Evolutionary conservation across 2,797 vertebrate genomes (phyloP).

Genomic region (Trichosurus vulpecula): DNA sequence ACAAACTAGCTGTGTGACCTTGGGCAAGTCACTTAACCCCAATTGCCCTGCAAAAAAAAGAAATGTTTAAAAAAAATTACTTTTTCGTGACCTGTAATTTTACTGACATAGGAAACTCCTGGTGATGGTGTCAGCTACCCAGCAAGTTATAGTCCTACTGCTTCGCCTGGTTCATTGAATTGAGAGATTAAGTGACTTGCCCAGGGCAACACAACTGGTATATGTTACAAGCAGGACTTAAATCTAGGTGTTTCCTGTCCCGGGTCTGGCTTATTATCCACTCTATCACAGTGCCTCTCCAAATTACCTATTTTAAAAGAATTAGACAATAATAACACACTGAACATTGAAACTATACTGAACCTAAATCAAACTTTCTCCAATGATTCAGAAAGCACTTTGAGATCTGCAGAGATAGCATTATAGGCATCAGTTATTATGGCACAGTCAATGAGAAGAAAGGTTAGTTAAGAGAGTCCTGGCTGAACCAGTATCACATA

Average conservation of each 20-base stretch:
- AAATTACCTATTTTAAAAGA: background rate
- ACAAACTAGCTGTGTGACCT: no score
- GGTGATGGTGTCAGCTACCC: background rate
- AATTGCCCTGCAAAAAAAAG: no score
- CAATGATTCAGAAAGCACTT: background rate
- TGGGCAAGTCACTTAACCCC: no score
- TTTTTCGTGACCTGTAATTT: background rate
- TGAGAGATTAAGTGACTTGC: background rate
- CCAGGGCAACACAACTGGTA: background rate
- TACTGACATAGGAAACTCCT: background rate
- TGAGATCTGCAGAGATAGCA: background rate
- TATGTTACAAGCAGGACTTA: background rate
- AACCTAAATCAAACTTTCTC: background rate
- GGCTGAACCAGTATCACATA: background rate
- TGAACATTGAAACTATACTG: background rate
- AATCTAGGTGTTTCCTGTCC: background rate
- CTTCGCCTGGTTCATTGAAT: background rate
- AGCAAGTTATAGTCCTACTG: background rate
- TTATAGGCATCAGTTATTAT: background rate
- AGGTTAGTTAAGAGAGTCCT: background rate
- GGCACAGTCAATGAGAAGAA: background rate
- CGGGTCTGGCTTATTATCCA: background rate
- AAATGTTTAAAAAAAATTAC: no score
- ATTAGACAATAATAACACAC: background rate
- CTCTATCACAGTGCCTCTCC: background rate